Base-by-base conservation (phyloP, 53 echinoderm and acorn worm genomes). In the Paracentrotus lividus region DNA sequence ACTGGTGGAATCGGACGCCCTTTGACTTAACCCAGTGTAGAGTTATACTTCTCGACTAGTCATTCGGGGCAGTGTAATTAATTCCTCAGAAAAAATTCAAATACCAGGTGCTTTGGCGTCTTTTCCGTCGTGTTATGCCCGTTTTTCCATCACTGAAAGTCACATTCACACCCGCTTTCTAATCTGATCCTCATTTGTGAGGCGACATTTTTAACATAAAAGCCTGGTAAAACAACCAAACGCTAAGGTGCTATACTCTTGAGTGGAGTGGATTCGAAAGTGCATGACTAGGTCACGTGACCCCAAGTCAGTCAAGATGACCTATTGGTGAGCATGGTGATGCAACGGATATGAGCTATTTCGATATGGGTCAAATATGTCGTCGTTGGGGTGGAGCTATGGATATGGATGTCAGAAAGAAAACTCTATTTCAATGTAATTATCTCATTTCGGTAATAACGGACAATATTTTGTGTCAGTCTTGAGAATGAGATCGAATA, bases 241-340 rank as follows among this genome's bases (percentile, higher is more conserved):
- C 8, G n/a, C 47, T 47, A n/a, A 81, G 49, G 49, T 27, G 27
- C 47, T 81, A 12, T n/a, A n/a, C 81, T 44, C n/a, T 45, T 23
- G 21, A 26, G 27, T 49, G 47, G 81, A 45, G 45, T 24, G 44
- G 42, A n/a, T n/a, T 45, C 49, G 26, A 45, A 81, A 81, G 81
- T 81, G 81, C 81, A 81, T 26, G 21, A 32, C 27, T 47, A 4
- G 44, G n/a, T 81, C 81, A 81, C 81, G 81, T 45, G 81, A 81
- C 81, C 81, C 26, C 26, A 45, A 47, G 27, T 1, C 81, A 26
- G 26, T 34, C 81, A 81, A 45, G 81, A 26, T 47, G 81, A n/a
- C 49, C 26, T 47, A 45, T 81, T 72, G 36, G 20, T 9, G 72
- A 72, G 72, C 36, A 40, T 21, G 16, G 24, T 14, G 8, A 14